Evolutionary conservation across 2,888 invertebrate genomes (phyloP).

Genomic region (Eurytoma adleriae): DNA sequence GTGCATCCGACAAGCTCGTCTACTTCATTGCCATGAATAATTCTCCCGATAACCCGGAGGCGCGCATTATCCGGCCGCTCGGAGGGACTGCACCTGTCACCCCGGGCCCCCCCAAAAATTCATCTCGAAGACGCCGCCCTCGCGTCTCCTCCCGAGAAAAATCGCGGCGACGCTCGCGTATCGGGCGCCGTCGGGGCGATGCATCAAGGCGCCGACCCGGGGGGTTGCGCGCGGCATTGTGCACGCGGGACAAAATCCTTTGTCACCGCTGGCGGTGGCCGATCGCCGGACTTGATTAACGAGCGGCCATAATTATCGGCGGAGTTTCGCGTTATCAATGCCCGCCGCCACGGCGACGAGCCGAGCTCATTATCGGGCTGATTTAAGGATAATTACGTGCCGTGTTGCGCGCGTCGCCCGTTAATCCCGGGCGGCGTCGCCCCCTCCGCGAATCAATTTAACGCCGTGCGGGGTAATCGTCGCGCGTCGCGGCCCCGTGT

Average conservation of each 20-base stretch:
- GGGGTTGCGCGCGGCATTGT: not conserved
- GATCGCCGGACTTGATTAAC: conserved; percentile 22
- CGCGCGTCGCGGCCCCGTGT: not conserved
- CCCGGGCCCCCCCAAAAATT: too few species aligned
- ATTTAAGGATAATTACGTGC: conserved; percentile 48
- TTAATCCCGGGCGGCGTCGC: conserved; percentile 16
- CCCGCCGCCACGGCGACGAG: not conserved
- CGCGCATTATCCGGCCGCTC: too few species aligned
- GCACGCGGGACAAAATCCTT: conserved; percentile 3
- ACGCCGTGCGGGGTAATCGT: not conserved
- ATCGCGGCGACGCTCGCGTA: too few species aligned
- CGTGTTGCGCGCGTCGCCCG: conserved; percentile 15
- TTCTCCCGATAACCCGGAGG: too few species aligned
- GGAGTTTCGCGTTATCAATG: conserved; percentile 15
- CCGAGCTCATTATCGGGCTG: conserved; percentile 40
- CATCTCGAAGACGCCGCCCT: too few species aligned
- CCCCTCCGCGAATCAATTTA: conserved; percentile 18
- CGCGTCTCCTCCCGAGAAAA: too few species aligned
- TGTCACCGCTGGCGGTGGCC: not conserved
- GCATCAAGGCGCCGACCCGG: conserved; percentile 3
- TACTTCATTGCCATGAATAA: too few species aligned
- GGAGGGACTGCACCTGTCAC: too few species aligned
- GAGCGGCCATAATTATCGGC: conserved; percentile 23
- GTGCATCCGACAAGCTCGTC: too few species aligned
- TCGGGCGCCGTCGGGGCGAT: not conserved